Evolutionary conservation across 1,140 invertebrate genomes (phyloP), one percentile per base, ranked within the genome.

Genomic region (Asobara japonica): DNA sequence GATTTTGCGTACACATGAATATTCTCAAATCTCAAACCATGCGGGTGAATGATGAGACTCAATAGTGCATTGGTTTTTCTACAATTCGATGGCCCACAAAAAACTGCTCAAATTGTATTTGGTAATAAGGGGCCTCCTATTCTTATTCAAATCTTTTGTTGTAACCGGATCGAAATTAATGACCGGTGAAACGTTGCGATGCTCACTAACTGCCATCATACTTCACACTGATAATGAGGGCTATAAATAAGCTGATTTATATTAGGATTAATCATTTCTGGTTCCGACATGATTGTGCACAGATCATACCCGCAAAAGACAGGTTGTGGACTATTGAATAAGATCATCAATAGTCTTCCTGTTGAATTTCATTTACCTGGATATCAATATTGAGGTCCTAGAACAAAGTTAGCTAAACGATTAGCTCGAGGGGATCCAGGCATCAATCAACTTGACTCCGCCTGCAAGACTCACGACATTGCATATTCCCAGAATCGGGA

Each of bases 11-110:
- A n/a, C n/a, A n/a, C n/a, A 56, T 77, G 76, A 1, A 77, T 41
- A 75, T 77, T 77, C 66, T 75, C 64, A 73, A 77, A 77, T 25
- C 67, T 25, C 33, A 77, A 66, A 38, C 76, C 76, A 65, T 77
- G 33, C 1, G 30, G 27, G 29, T 71, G 11, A 36, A 56, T 73
- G 10, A 75, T 56, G 18, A 79, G 65, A 22, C 56, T 45, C 11
- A 77, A 29, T 20, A 77, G 65, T 16, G 71, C 65, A 60, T 79
- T 80, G 18, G 77, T 78, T 72, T 79, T 77, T 5, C 77, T 76
- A 72, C 74, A 74, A 51, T 72, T 73, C 0, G 74, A 76, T 18
- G 62, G 62, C 25, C 74, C 78, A 30, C 67, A 64, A 48, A 76
- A 73, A 25, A 78, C 56, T 6, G 70, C 20, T 20, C 48, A 20